These are phyloP conservation scores for Psammodynastes pulverulentus DNA, from an alignment of 2,113 vertebrate species.

Conservation along the genomic window DNA sequence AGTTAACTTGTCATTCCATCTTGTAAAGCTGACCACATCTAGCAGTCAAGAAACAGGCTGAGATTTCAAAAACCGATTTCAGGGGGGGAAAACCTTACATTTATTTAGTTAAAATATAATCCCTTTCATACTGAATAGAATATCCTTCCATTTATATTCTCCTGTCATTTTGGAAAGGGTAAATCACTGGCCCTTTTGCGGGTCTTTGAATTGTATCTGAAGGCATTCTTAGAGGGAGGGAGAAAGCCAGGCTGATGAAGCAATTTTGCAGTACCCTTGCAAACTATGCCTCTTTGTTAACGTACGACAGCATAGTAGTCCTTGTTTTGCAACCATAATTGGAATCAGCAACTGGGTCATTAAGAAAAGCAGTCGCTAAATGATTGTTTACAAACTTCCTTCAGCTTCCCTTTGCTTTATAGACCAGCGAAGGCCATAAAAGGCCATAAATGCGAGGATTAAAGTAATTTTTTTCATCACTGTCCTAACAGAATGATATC, in stretches of 20 bases:
- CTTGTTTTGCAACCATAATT: neutral
- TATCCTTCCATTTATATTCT: neutral
- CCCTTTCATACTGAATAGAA: neutral
- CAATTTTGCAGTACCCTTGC: neutral
- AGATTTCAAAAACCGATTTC: neutral
- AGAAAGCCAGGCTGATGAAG: neutral
- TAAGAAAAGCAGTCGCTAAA: neutral
- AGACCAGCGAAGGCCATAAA: neutral
- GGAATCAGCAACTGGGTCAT: neutral
- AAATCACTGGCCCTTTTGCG: neutral
- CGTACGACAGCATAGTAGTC: neutral
- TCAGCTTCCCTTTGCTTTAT: neutral
- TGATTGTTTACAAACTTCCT: neutral
- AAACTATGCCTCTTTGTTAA: neutral
- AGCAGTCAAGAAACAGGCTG: neutral
- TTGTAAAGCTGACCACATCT: neutral
- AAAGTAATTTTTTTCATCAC: neutral
- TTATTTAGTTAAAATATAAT: neutral
- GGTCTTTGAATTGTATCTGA: neutral
- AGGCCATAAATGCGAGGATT: neutral
- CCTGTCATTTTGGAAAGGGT: neutral
- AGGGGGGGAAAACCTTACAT: neutral
- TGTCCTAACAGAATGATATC: neutral
- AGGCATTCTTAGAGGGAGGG: neutral
- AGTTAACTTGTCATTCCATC: neutral